These are phyloP conservation scores for Autographa pulchrina DNA, from an alignment of 2,888 invertebrate species.

Conservation along the genomic window DNA sequence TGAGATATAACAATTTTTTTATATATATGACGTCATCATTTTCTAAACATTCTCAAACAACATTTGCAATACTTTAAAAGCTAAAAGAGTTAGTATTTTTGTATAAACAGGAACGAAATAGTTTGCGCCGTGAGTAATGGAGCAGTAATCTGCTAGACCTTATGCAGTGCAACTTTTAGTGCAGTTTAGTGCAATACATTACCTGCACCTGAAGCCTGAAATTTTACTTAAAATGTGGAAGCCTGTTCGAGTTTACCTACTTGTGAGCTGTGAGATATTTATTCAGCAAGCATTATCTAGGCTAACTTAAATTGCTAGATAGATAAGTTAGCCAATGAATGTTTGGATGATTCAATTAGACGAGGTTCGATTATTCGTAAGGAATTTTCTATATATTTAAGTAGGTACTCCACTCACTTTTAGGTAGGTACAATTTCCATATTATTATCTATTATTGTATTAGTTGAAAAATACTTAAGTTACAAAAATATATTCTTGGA, in stretches of 20 bases:
- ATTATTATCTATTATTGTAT: no score
- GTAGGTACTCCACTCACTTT: no score
- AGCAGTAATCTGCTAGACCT: conserved; percentile 33
- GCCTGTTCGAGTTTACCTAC: background rate
- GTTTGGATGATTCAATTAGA: background rate
- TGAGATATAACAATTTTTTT: no score
- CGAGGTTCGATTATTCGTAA: background rate
- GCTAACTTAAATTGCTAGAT: background rate
- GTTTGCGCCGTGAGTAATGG: conserved; percentile 31
- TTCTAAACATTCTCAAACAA: background rate
- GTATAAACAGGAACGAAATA: conserved; percentile 17
- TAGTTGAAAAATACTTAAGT: no score
- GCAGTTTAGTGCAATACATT: conserved; percentile 29
- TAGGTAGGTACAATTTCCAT: no score
- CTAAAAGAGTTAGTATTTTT: background rate
- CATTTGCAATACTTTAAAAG: background rate
- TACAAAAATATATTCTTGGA: no score
- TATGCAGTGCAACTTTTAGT: conserved; percentile 37
- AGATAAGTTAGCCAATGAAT: background rate
- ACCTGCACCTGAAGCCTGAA: conserved; percentile 1
- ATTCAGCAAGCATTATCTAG: background rate
- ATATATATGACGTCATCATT: no score
- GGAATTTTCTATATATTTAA: no score
- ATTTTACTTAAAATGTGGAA: conserved; percentile 14
- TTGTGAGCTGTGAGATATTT: background rate